Conservation (phyloP, 2,113 vertebrate species). For the Casuarius casuarius region DNA sequence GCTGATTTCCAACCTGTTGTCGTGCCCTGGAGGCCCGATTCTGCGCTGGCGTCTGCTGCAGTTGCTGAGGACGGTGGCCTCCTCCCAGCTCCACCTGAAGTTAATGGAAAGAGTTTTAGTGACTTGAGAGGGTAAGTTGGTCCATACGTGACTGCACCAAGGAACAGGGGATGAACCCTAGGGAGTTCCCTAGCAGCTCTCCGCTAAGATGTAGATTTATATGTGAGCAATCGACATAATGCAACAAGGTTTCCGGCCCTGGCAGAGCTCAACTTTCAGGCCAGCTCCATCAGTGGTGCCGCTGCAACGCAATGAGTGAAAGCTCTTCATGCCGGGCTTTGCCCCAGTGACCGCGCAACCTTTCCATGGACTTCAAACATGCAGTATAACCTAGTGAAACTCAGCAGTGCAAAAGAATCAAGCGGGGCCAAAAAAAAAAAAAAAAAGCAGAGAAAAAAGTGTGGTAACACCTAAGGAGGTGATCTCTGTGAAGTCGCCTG, state of each 20-base stretch:
- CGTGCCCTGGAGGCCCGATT: not conserved
- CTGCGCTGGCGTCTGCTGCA: not conserved
- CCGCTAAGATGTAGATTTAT: not conserved
- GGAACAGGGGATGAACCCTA: not conserved
- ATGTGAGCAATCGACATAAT: not conserved
- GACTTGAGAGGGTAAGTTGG: not conserved
- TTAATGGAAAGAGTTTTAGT: not conserved
- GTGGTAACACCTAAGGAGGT: not conserved
- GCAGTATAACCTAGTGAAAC: fast-evolving
- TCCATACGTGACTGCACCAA: not conserved
- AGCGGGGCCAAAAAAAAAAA: fast-evolving
- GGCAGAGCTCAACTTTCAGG: too few species aligned
- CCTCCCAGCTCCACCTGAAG: fast-evolving
- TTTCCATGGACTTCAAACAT: not conserved
- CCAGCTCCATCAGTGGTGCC: too few species aligned
- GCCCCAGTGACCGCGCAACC: not conserved
- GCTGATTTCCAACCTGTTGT: not conserved
- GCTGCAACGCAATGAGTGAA: too few species aligned
- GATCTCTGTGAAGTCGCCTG: fast-evolving
- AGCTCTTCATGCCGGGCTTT: not conserved
- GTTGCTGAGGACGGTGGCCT: fast-evolving
- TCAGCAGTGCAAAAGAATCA: not conserved
- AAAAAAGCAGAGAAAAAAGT: not conserved
- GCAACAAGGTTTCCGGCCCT: too few species aligned
- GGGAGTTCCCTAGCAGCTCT: not conserved